Evolutionary conservation across 2,113 vertebrate genomes (phyloP).

Genomic region (Irena cyanogastra): DNA sequence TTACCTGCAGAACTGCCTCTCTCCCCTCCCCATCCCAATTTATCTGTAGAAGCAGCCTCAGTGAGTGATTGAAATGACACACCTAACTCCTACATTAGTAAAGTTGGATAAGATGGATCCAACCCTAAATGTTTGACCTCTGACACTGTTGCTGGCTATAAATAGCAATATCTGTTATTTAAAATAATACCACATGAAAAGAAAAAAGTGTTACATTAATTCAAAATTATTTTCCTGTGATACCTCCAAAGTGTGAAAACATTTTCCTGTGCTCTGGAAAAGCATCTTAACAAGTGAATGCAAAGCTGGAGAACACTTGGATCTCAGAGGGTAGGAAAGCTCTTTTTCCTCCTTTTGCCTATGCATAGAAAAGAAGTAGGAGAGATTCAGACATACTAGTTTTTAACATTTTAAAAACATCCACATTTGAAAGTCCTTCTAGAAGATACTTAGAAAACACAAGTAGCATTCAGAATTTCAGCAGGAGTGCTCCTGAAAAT

Average conservation of each 20-base stretch:
- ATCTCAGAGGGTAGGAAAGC: not conserved
- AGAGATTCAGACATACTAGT: not conserved
- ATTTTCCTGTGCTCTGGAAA: not conserved
- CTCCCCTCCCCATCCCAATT: not conserved
- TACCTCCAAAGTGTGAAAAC: not conserved
- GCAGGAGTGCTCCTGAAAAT: not conserved
- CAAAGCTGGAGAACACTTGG: not conserved
- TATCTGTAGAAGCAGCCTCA: not conserved
- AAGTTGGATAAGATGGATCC: not conserved
- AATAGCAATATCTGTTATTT: conserved; percentile 7
- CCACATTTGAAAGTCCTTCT: not conserved
- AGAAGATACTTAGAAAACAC: not conserved
- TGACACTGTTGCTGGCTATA: not conserved
- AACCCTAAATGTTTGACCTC: conserved; percentile 8
- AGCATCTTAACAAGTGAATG: not conserved
- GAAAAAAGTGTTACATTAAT: not conserved
- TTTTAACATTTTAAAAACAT: not conserved
- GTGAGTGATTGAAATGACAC: not conserved
- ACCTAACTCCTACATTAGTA: not conserved
- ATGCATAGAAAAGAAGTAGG: not conserved
- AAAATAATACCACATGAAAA: conserved; percentile 16
- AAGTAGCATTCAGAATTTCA: not conserved
- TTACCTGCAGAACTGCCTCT: not conserved
- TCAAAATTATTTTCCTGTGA: conserved; percentile 2
- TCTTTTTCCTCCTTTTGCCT: not conserved